Conservation (phyloP, 2,888 invertebrate species). For the Pterostichus madidus region DNA sequence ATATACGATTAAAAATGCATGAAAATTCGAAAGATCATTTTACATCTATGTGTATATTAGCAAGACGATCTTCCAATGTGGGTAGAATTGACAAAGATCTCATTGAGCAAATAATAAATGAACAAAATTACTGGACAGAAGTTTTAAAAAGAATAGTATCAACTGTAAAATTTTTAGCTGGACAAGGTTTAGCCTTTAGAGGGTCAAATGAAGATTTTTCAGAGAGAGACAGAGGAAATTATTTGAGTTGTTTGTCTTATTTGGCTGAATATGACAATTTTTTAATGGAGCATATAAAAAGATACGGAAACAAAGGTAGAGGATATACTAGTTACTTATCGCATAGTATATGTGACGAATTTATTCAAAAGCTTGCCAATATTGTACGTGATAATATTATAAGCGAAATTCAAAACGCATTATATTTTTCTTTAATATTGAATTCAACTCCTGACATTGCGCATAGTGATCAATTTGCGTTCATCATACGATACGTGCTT, state of each 20-base stretch:
- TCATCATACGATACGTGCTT: constrained; percentile 17
- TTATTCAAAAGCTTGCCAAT: constrained; percentile 26
- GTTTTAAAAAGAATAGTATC: constrained; percentile 25
- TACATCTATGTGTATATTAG: constrained; percentile 14
- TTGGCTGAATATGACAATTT: constrained; percentile 20
- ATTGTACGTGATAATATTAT: constrained; percentile 18
- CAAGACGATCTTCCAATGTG: constrained; percentile 13
- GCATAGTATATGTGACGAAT: constrained; percentile 38
- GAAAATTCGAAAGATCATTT: constrained; percentile 26
- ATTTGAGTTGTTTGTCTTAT: constrained; percentile 21
- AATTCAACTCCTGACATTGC: constrained; percentile 17
- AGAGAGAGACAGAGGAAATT: constrained; percentile 11
- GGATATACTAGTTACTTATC: constrained; percentile 10
- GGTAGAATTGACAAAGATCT: constrained; percentile 12
- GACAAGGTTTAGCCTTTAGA: constrained; percentile 13
- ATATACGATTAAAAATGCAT: not conserved
- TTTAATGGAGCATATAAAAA: constrained; percentile 4
- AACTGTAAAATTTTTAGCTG: constrained; percentile 25
- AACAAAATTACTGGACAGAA: constrained; percentile 33
- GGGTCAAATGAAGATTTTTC: constrained; percentile 20
- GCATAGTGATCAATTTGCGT: constrained; percentile 34
- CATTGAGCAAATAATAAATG: constrained; percentile 1
- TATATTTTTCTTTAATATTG: constrained; percentile 27
- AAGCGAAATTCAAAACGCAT: constrained; percentile 16
- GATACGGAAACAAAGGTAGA: constrained; percentile 16